Conservation (phyloP, 2,113 vertebrate species). For the Melospiza georgiana region DNA sequence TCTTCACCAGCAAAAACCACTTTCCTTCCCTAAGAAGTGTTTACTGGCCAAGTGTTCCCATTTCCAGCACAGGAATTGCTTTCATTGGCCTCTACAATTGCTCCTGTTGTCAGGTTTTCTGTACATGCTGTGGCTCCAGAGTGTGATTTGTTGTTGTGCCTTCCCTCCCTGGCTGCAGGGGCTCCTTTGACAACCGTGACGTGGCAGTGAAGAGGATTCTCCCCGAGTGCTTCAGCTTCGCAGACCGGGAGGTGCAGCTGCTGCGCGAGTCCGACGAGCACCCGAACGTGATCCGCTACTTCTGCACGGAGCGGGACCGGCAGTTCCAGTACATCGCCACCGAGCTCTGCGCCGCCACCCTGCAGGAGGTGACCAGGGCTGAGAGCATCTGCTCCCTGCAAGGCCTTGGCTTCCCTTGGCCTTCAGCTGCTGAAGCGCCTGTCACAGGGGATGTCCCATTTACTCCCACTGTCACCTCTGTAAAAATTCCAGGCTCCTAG, state of each 20-base stretch:
- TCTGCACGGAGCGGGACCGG: constrained; percentile 93
- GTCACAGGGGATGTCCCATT: background rate
- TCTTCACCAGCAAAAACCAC: background rate
- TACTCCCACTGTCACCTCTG: background rate
- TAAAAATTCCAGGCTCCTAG: background rate
- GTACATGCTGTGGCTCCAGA: accelerated
- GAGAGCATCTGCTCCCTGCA: background rate
- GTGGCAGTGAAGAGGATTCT: constrained; percentile 97
- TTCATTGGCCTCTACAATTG: background rate
- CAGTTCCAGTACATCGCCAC: constrained; percentile 99
- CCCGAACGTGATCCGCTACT: constrained; percentile 96
- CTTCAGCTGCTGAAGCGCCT: background rate
- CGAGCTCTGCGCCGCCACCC: constrained; percentile 90
- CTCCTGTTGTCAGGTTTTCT: background rate
- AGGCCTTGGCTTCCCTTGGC: background rate
- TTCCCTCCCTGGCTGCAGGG: constrained; percentile 73
- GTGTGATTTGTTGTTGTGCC: background rate
- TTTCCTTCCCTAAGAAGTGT: background rate
- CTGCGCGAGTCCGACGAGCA: constrained; percentile 95
- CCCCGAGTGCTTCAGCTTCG: constrained; percentile 97
- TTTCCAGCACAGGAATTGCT: background rate
- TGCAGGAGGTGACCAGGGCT: constrained; percentile 85
- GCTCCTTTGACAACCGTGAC: constrained; percentile 89
- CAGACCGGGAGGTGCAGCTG: constrained; percentile 93
- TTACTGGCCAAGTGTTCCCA: background rate